Conservation (phyloP, 2,888 invertebrate genomes). For the Diloba caeruleocephala region DNA sequence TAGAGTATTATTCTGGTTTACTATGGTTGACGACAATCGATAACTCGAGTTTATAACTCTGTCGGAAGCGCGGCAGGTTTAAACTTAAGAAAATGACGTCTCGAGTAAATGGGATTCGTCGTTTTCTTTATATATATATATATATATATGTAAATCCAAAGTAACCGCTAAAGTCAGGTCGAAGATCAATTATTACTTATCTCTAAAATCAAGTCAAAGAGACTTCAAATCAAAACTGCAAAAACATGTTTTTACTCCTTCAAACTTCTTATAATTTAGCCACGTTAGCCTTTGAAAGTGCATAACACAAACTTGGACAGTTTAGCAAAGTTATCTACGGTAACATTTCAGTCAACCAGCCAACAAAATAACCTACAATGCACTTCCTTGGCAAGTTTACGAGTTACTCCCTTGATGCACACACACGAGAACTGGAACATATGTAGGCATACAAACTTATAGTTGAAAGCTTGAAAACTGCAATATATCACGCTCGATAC, state of each 20-base stretch:
- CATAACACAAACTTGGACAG: slow-evolving; percentile 63
- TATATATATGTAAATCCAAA: too few species aligned
- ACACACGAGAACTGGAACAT: slow-evolving; percentile 24
- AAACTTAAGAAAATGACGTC: too few species aligned
- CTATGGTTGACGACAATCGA: too few species aligned
- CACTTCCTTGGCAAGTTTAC: slow-evolving; percentile 67
- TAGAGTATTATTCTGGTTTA: too few species aligned
- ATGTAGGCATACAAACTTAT: slow-evolving; percentile 22
- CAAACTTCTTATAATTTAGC: slow-evolving; percentile 32
- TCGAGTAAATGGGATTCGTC: too few species aligned
- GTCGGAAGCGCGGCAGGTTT: too few species aligned
- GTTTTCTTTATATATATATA: too few species aligned
- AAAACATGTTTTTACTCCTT: slow-evolving; percentile 40
- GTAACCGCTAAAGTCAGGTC: too few species aligned
- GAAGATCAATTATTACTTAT: too few species aligned
- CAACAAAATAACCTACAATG: slow-evolving; percentile 69
- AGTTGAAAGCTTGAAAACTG: slow-evolving; percentile 18
- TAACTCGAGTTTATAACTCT: too few species aligned
- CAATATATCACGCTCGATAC: slow-evolving; percentile 15
- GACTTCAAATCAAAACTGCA: slow-evolving; percentile 3
- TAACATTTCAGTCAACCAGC: slow-evolving; percentile 63
- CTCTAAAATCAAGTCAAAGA: too few species aligned
- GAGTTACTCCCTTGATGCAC: slow-evolving; percentile 47
- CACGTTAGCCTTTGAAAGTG: slow-evolving; percentile 42
- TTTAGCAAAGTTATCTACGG: slow-evolving; percentile 58